Percentiles rank a stretch among this genome's conserved stretches.
These are phyloP conservation scores for Nothura maculosa DNA, from an alignment of 2,797 vertebrate genomes.

Conservation along the genomic window DNA sequence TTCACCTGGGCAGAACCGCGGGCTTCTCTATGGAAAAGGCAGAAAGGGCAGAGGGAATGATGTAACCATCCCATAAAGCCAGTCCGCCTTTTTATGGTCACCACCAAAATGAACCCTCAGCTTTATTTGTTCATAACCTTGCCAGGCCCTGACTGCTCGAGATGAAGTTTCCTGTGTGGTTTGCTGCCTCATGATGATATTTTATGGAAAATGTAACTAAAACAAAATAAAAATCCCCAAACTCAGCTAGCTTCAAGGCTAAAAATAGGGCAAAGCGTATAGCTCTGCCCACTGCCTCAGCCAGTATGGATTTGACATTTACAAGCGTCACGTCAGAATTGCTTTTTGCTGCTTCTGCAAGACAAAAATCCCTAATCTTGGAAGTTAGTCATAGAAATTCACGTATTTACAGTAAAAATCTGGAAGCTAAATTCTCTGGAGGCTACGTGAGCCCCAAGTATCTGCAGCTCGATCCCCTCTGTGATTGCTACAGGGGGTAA, in stretches of 20 bases:
- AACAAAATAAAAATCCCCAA: neutral
- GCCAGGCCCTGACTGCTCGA: neutral
- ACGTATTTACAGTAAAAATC: neutral
- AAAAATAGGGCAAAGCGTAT: fast-evolving
- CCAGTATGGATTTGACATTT: neutral
- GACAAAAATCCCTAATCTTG: neutral
- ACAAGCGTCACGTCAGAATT: neutral
- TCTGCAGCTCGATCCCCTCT: neutral
- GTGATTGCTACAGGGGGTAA: fast-evolving
- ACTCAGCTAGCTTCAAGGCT: neutral
- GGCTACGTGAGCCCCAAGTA: fast-evolving
- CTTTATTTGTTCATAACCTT: neutral
- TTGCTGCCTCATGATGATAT: neutral
- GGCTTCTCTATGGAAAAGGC: neutral
- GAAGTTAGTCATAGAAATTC: neutral
- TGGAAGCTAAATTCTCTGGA: neutral
- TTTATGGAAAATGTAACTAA: neutral
- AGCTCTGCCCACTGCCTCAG: neutral
- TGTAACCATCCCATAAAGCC: fast-evolving
- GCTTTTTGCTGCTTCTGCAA: neutral
- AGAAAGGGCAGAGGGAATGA: neutral
- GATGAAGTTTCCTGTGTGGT: neutral
- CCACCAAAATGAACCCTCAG: fast-evolving
- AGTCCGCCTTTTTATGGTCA: neutral
- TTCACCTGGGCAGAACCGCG: fast-evolving